Base-by-base conservation (phyloP, 2,113 vertebrate species). In the Pristiophorus japonicus region DNA sequence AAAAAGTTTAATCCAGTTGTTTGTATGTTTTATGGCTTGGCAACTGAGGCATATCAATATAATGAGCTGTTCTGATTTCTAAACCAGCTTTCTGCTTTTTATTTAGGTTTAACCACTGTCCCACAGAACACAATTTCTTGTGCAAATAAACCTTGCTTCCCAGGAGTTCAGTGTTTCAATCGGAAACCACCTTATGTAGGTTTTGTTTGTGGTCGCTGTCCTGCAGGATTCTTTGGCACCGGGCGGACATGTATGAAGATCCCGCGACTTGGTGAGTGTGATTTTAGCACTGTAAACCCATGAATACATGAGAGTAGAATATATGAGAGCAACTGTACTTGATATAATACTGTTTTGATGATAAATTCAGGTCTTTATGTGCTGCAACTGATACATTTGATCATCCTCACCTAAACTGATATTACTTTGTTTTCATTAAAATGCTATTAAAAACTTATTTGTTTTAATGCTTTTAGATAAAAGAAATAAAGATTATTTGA, bases 121-220 rank as follows among this genome's bases (percentile, higher is more conserved):
- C 5, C 34, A 10, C 96, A 96, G 94, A 95, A 0, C 0, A 1
- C 95, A 0, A 96, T 97, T 0, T 96, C 96, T 1, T 98, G 98
- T 96, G 96, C 97, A 96, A 97, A 96, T 65, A 96, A 97, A 88
- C 98, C 98, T 0, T 98, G 98, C 62, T 98, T 98, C 95, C 98
- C 98, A 0, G 98, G 98, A 11, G 97, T 96, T 14, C 95, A 97
- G 0, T 98, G 98, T 84, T 96, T 98, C 47, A 97, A 98, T 96
- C 95, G 97, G 70, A 97, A 96, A 0, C 96, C 97, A 0, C 98
- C 98, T 0, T 97, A 97, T 0, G 7, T 96, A 0, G 98, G 98
- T 0, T 97, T 97, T 2, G 95, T 98, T 75, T 98, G 98, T 0
- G 97, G 97, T 24, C 97, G 96, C 7, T 98, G 98, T 88, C 98